These are phyloP conservation scores for Albula glossodonta DNA, from an alignment of 2,113 vertebrate species.

Conservation along the genomic window DNA sequence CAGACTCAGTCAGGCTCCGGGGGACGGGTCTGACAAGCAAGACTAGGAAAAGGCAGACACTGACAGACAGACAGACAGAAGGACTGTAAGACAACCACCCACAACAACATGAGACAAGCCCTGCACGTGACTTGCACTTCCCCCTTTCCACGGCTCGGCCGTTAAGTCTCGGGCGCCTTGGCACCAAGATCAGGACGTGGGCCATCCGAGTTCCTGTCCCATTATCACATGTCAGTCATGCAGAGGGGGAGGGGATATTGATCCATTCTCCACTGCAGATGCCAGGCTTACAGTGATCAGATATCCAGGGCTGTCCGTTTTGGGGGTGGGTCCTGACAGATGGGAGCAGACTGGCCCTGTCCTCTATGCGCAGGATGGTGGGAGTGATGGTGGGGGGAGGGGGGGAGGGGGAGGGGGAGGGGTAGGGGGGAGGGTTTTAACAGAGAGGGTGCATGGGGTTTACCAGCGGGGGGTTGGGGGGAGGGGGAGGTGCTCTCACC, in stretches of 20 bases:
- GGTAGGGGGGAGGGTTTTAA: background rate
- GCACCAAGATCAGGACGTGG: background rate
- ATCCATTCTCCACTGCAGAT: background rate
- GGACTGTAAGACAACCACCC: background rate
- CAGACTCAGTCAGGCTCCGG: too few species aligned
- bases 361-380: background rate
- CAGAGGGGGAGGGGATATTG: background rate
- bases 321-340: background rate
- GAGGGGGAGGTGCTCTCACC: constrained; percentile 48
- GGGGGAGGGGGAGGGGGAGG: too few species aligned
- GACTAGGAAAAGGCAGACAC: background rate
- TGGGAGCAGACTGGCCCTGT: background rate
- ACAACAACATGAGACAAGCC: background rate
- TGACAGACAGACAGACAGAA: background rate
- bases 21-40: too few species aligned
- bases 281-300: background rate
- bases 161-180: background rate
- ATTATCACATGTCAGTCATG: background rate
- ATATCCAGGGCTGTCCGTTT: background rate
- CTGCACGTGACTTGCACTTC: background rate
- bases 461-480: background rate
- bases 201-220: too few species aligned
- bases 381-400: too few species aligned
- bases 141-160: background rate
- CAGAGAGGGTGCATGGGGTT: background rate